phyloP scores from a whole-genome alignment of 2,113 vertebrate species.

The Phylloscopus trochiloides region DNA sequence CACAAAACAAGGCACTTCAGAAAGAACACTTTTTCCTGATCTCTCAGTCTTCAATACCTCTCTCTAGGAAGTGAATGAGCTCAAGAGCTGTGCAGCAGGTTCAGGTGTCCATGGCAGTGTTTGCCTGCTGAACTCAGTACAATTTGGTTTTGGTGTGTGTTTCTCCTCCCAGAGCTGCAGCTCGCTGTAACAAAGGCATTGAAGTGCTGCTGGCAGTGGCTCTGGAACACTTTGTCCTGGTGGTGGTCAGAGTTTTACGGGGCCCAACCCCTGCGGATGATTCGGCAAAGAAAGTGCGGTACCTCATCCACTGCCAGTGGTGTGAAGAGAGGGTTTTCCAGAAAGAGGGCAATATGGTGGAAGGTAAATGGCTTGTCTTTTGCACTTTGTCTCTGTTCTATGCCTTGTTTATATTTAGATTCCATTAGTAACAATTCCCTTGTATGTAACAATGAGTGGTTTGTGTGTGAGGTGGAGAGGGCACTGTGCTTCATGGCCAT shows the following conservation, averaged over 20 bases:
- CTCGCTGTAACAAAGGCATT: slow-evolving; percentile 95
- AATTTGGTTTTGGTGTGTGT: neutral
- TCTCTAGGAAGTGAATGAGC: neutral
- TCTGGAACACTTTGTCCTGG: slow-evolving; percentile 93
- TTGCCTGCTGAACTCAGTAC: neutral
- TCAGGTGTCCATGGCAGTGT: neutral
- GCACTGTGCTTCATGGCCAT: neutral
- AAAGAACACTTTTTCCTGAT: neutral
- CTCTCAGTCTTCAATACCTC: neutral
- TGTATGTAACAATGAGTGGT: neutral
- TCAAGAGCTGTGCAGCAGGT: neutral
- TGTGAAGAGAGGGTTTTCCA: slow-evolving; percentile 95
- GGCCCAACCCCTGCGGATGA: slow-evolving; percentile 90
- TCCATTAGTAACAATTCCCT: neutral
- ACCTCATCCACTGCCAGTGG: slow-evolving; percentile 96
- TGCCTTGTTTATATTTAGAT: neutral
- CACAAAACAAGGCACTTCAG: neutral
- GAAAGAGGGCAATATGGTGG: slow-evolving; percentile 87
- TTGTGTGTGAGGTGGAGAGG: neutral
- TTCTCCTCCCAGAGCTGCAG: slow-evolving; percentile 81
- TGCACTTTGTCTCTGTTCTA: neutral
- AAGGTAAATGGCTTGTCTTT: slow-evolving; percentile 77
- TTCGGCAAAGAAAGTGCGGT: slow-evolving; percentile 83
- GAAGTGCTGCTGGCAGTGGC: slow-evolving; percentile 92
- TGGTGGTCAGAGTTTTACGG: slow-evolving; percentile 89